Evolutionary conservation across 2,888 invertebrate genomes (phyloP).

Genomic region (Microctonus brassicae): DNA sequence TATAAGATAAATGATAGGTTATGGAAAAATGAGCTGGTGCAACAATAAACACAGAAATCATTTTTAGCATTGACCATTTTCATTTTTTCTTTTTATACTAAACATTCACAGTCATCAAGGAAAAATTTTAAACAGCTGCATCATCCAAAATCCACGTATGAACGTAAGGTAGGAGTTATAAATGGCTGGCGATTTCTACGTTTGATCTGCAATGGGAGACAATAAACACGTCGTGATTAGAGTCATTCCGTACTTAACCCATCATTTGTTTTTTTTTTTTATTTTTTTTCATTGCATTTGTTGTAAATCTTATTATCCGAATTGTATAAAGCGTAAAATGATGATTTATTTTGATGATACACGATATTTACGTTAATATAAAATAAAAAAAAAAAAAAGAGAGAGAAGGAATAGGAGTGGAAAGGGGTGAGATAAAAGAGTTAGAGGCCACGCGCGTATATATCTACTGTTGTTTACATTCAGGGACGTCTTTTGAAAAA

Average conservation of each 20-base stretch:
- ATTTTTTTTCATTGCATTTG: conserved; percentile 18
- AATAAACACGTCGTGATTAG: conserved; percentile 45
- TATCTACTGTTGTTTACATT: conserved; percentile 81
- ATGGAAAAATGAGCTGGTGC: not conserved
- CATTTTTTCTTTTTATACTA: conserved; percentile 57
- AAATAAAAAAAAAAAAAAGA: not conserved
- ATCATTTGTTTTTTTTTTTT: no score
- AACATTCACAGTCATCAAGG: conserved; percentile 64
- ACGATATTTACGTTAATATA: not conserved
- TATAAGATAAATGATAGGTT: not conserved
- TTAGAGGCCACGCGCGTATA: not conserved
- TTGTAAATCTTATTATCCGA: not conserved
- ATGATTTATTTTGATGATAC: not conserved
- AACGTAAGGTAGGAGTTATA: conserved; percentile 12
- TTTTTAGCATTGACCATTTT: not conserved
- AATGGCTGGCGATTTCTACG: conserved; percentile 46
- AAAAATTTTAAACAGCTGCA: conserved; percentile 47
- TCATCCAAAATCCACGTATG: conserved; percentile 25
- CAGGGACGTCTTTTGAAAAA: no score
- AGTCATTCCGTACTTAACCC: conserved; percentile 30
- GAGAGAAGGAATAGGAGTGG: not conserved
- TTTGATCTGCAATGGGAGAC: conserved; percentile 66
- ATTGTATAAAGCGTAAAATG: not conserved
- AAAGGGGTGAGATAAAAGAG: not conserved
- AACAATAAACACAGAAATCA: not conserved